Conservation (phyloP, 2,888 invertebrate genomes). For the Slavum lentiscoides region DNA sequence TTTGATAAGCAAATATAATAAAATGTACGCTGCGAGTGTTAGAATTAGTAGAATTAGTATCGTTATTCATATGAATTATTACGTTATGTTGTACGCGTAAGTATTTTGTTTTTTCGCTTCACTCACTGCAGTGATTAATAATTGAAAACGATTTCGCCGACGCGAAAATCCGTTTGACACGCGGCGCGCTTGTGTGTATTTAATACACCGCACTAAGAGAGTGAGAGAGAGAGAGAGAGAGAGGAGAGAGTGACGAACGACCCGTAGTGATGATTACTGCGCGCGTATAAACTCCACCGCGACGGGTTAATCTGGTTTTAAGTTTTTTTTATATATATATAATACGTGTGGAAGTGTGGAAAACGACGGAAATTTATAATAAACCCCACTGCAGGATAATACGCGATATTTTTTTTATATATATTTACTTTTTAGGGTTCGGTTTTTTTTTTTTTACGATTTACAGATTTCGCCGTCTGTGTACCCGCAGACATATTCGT, state of each 20-base stretch:
- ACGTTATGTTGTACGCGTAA: not conserved
- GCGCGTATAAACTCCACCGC: not conserved
- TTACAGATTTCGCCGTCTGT: too few species aligned
- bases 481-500: too few species aligned
- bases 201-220: too few species aligned
- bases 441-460: too few species aligned
- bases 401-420: too few species aligned
- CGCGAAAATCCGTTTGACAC: slow-evolving; percentile 8
- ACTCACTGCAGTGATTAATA: not conserved
- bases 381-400: too few species aligned
- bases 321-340: not conserved
- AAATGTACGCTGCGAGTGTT: not conserved
- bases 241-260: not conserved
- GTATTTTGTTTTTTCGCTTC: not conserved
- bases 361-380: not conserved
- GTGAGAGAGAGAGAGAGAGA: not conserved
- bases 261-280: not conserved
- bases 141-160: slow-evolving; percentile 2
- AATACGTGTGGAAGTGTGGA: not conserved
- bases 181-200: too few species aligned
- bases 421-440: too few species aligned
- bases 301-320: slow-evolving; percentile 25
- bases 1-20: not conserved
- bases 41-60: not conserved
- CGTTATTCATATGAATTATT: not conserved